These are phyloP conservation scores for Drosophila planitibia DNA, from an alignment of 2,888 invertebrate species.

Conservation along the genomic window DNA sequence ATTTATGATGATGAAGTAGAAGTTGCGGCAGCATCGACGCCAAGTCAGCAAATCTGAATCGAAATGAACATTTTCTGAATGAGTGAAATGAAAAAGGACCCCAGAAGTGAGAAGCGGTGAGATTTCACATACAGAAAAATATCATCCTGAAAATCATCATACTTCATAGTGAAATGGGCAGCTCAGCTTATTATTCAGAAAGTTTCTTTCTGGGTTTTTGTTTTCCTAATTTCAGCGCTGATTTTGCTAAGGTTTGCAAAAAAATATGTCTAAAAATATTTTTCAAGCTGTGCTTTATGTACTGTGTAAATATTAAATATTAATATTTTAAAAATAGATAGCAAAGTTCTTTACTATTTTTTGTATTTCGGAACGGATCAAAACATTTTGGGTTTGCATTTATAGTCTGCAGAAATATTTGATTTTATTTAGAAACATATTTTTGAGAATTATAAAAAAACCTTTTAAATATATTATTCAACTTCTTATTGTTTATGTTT, in stretches of 20 bases:
- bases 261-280: not conserved
- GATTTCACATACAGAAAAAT: not conserved
- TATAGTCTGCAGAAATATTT: not conserved
- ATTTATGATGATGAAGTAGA: not conserved
- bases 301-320: not conserved
- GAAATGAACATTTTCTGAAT: not conserved
- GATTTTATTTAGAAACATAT: not conserved
- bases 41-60: not conserved
- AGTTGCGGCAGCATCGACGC: not conserved
- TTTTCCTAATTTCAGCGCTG: too few species aligned
- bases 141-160: not conserved
- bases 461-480: not conserved
- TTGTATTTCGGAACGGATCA: not conserved
- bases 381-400: not conserved
- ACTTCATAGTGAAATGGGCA: not conserved
- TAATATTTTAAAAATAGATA: not conserved
- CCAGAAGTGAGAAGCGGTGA: not conserved
- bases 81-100: not conserved
- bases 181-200: not conserved
- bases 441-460: not conserved
- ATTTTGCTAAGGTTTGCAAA: not conserved
- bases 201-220: rapidly evolving
- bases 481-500: too few species aligned
- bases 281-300: not conserved
- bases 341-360: not conserved